Base-by-base conservation (phyloP, 2,888 invertebrate genomes). In the Sinhomidia bicolor region DNA sequence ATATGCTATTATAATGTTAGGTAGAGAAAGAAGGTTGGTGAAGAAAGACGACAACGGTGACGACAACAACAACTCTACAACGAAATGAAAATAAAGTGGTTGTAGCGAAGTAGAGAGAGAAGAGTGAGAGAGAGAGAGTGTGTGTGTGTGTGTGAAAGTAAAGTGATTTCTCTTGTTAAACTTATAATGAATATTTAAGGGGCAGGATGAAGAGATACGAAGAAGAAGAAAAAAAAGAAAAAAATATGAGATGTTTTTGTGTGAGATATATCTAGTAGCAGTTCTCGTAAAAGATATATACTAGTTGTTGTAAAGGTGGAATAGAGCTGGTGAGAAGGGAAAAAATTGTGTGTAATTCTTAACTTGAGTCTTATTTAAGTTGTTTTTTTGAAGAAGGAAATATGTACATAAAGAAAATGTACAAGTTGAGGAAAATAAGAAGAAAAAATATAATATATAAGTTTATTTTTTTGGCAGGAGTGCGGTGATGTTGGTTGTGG, bases 141-240 rank as follows among this genome's bases (percentile, higher is more conserved):
- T 65, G 20, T 36, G 78, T 57, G 57, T 78, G 20, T 54, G 78
- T 26, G 78, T 54, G 74, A 23, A 78, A 29, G 74, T 29, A 80
- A 84, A 88, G 80, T 84, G 84, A 85, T 85, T 78, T 85, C 85
- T 78, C 76, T 57, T 78, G 76, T 78, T 57, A 78, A 85, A 85
- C 62, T 83, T 83, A 74, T 83, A 88, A 88, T 88, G 83, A 88
- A 88, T 88, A 88, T 84, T 88, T 84, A 84, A 88, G 47, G 76
- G 54, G 14, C 51, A 32, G 54, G 36, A 36, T 36, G 57, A 57
- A 78, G 54, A 29, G 17, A 76, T 23, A 23, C 4, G 14, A 17
- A 32, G 78, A 32, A 36, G 9, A 26, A 47, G 20, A 29, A 36
- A 17, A 36, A 62, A 3, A 29, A 23, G 41, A n/a, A 20, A 71